Conservation (phyloP, 2,888 invertebrate genomes). For the Melinaea marsaeus region DNA sequence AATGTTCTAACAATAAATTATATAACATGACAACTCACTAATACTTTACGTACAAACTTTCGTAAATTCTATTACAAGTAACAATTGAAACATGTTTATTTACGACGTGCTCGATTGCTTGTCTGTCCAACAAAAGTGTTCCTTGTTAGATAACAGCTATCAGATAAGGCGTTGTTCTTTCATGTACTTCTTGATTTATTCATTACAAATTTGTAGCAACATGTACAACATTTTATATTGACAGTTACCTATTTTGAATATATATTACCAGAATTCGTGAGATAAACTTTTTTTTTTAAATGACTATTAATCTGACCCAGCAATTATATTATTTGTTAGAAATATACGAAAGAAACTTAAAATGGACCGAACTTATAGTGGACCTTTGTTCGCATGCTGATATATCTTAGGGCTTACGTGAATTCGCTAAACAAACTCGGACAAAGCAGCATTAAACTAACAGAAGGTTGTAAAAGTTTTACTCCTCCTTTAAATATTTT, state of each 20-base stretch:
- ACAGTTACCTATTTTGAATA: not conserved
- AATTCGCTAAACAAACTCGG: conserved; percentile 39
- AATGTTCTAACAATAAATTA: conserved; percentile 13
- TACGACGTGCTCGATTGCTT: conserved; percentile 25
- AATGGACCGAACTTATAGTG: not conserved
- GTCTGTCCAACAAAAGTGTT: conserved; percentile 20
- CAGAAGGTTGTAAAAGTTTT: conserved; percentile 59
- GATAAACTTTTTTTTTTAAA: not conserved
- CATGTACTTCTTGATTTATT: conserved; percentile 22
- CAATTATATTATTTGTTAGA: not conserved
- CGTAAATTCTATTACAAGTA: conserved; percentile 9
- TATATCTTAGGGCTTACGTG: conserved; percentile 46
- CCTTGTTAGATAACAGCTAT: conserved; percentile 20
- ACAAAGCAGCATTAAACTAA: conserved; percentile 49
- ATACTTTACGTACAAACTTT: conserved; percentile 12
- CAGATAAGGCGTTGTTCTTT: conserved; percentile 17
- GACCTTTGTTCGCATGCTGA: conserved; percentile 30
- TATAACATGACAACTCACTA: conserved; percentile 20
- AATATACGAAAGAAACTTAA: not conserved
- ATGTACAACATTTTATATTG: not conserved
- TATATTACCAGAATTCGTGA: not conserved
- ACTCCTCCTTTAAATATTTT: conserved; percentile 36
- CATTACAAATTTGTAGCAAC: conserved; percentile 17
- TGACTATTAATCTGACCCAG: too few relatives aligned
- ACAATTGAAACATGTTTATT: conserved; percentile 20